phyloP scores from a whole-genome alignment of 2,797 vertebrate species.

The Valencia hispanica region DNA sequence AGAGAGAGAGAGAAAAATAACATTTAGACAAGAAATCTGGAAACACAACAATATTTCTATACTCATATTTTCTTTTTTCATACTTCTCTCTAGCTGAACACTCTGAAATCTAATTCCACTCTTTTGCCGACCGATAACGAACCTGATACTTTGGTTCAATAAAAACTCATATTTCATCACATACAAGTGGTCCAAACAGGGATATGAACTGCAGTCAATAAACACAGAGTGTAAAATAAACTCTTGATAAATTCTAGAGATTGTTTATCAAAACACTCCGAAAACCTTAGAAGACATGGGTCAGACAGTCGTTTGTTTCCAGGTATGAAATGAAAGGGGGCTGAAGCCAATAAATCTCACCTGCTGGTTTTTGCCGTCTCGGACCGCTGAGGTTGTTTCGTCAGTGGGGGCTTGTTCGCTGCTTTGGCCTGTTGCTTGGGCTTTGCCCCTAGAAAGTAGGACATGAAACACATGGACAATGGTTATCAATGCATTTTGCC shows the following conservation, averaged over 20 bases:
- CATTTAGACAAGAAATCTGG: too few relatives aligned
- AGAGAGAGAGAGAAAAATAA: background rate
- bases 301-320: background rate
- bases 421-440: constrained; percentile 73
- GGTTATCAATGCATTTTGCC: background rate
- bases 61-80: too few relatives aligned
- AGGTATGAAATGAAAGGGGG: background rate
- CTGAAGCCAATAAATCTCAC: constrained; percentile 57
- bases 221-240: background rate
- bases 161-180: background rate
- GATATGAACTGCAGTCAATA: background rate
- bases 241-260: background rate
- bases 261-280: background rate
- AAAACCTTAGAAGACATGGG: background rate
- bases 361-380: constrained; percentile 76
- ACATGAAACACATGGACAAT: constrained; percentile 9
- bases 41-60: too few relatives aligned
- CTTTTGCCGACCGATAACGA: background rate
- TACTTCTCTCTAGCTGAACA: background rate
- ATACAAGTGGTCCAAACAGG: background rate
- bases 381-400: constrained; percentile 71
- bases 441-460: constrained; percentile 71
- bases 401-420: constrained; percentile 68
- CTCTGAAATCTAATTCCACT: background rate
- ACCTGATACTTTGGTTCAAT: background rate